Evolutionary conservation across 2,797 vertebrate genomes (phyloP).

Genomic region (Acropternis orthonyx): DNA sequence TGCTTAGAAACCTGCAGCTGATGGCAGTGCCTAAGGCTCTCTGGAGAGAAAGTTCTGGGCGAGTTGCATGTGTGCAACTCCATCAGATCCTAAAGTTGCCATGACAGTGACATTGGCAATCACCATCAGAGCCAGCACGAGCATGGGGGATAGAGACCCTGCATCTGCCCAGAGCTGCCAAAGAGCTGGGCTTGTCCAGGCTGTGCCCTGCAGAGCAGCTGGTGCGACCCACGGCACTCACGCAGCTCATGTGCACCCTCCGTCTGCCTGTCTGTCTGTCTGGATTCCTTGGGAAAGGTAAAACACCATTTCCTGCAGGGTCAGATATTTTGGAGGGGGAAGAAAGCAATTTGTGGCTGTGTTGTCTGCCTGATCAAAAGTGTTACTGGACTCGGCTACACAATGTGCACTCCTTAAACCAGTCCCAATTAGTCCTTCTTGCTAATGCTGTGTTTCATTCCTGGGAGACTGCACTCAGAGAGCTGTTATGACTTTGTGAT

Average conservation of each 20-base stretch:
- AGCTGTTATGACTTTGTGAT: constrained; percentile 73
- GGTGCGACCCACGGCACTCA: not conserved
- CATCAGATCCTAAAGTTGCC: not conserved
- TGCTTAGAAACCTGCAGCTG: not conserved
- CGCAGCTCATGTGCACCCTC: not conserved
- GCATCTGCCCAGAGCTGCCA: not conserved
- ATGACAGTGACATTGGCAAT: not conserved
- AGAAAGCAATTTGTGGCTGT: constrained; percentile 67
- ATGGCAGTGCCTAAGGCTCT: not conserved
- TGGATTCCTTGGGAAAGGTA: constrained; percentile 45
- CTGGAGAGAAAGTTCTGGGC: not conserved
- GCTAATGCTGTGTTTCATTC: constrained; percentile 71
- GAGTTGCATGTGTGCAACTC: fast-evolving
- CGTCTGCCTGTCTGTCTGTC: not conserved
- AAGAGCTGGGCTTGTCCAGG: not conserved
- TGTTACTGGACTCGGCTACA: constrained; percentile 66
- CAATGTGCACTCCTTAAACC: constrained; percentile 66
- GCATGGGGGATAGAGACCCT: not conserved
- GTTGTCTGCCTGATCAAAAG: constrained; percentile 71
- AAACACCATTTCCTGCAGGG: constrained; percentile 37
- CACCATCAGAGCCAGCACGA: not conserved
- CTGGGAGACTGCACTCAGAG: constrained; percentile 70
- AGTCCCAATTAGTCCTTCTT: constrained; percentile 68
- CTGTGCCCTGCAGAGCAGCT: not conserved
- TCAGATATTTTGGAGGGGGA: constrained; percentile 64